Base-by-base conservation (phyloP, 2,113 vertebrate species). In the Blennius ocellaris region DNA sequence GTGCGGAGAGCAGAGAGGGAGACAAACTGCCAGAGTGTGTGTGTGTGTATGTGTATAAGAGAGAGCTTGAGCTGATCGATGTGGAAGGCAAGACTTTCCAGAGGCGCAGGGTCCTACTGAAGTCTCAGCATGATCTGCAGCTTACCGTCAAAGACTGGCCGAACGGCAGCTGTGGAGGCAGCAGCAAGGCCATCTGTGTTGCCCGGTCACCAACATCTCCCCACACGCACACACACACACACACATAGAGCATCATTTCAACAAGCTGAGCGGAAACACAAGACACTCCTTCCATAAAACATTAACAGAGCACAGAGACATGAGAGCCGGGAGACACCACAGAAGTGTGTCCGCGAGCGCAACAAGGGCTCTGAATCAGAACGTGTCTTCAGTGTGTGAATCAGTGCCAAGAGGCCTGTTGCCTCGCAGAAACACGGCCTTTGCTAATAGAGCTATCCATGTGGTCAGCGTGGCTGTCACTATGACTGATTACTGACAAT, bases 401-500 rank as follows among this genome's bases (percentile, higher is more conserved):
- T 69, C 54, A 69, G 63, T 10, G 60, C 52, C 3, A 16, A 56
- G 63, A 72, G 16, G 62, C 60, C 72, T 50, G 77, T 58, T 79
- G 63, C 73, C 77, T 83, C 72, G 41, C 78, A 82, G 51, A 55
- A 87, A 73, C 76, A 51, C 49, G 2, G 57, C 30, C 60, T 76
- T 73, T n/a, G 63, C 69, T 79, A 58, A 90, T 48, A 53, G 41
- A 85, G 77, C 44, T 30, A 73, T 74, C 80, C 44, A 7, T 70
- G 80, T 63, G 78, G 76, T 68, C 64, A 53, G 75, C 51, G 11
- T 12, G 54, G 43, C 79, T 57, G 81, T 83, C 82, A 82, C 77
- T 38, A 55, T 83, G 71, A 87, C 79, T 59, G 69, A 89, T 83
- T 14, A 61, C 64, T 55, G 84, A 82, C 82, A 79, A 86, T 51